These are phyloP conservation scores for Cassiopea andromeda DNA, from an alignment of 30 jellyfish, hydroid and myxozoan species.

Conservation along the genomic window DNA sequence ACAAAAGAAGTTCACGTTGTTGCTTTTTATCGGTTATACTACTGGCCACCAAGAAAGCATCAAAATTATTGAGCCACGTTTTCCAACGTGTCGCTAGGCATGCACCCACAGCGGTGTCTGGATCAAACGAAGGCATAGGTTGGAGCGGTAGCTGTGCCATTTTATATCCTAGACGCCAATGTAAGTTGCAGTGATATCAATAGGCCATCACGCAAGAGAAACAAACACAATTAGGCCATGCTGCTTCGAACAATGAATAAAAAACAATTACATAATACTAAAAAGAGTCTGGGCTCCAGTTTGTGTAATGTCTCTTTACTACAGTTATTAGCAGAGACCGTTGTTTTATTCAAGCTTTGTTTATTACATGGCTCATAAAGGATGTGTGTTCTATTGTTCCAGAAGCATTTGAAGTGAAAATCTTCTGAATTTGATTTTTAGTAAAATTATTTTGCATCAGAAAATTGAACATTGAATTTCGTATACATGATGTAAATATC, in stretches of 20 bases:
- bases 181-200: neutral
- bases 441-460: too few relatives aligned
- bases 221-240: neutral
- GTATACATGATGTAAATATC: too few relatives aligned
- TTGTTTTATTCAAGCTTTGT: too few relatives aligned
- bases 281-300: too few relatives aligned
- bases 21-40: constrained; percentile 6
- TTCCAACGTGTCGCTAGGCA: constrained; percentile 24
- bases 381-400: too few relatives aligned
- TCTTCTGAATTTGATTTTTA: too few relatives aligned
- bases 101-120: constrained; percentile 1
- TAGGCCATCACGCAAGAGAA: neutral
- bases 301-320: too few relatives aligned
- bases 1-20: constrained; percentile 17
- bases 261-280: too few relatives aligned
- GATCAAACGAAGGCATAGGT: constrained; percentile 3
- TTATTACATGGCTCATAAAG: too few relatives aligned
- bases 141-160: neutral
- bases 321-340: too few relatives aligned
- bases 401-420: too few relatives aligned
- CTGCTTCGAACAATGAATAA: neutral
- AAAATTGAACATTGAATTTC: too few relatives aligned
- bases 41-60: neutral
- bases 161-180: neutral
- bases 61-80: constrained; percentile 24